Percentiles rank a stretch among this genome's conserved stretches.
Evolutionary conservation across 2,888 invertebrate species (phyloP).

Genomic region (Cyclophora albipunctata): DNA sequence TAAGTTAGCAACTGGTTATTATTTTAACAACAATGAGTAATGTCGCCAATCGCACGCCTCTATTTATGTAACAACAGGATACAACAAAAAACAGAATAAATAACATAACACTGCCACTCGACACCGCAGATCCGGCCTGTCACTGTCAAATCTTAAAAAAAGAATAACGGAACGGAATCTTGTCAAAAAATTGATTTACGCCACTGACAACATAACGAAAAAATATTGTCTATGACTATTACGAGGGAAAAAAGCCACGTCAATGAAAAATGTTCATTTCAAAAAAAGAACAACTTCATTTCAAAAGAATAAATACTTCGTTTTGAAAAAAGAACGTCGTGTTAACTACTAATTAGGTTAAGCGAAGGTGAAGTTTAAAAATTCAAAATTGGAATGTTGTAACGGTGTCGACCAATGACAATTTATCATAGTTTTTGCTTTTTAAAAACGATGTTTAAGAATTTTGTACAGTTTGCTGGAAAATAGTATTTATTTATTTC

Average conservation of each 20-base stretch:
- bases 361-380: no score
- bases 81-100: slow-evolving; percentile 39
- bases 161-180: slow-evolving; percentile 57
- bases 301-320: no score
- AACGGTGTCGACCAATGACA: slow-evolving; percentile 4
- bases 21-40: no score
- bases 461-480: no score
- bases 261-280: no score
- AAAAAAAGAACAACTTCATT: no score
- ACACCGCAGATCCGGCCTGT: slow-evolving; percentile 55
- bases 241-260: no score
- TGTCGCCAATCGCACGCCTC: neutral
- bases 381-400: no score
- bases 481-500: no score
- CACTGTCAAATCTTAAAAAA: slow-evolving; percentile 54
- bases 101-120: slow-evolving; percentile 44
- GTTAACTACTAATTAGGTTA: slow-evolving; percentile 57
- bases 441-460: no score
- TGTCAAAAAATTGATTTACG: slow-evolving; percentile 66
- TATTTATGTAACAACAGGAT: slow-evolving; percentile 31
- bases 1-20: no score
- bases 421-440: no score
- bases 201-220: slow-evolving; percentile 36
- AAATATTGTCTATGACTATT: slow-evolving; percentile 21
- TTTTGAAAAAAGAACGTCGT: slow-evolving; percentile 26